Conservation (phyloP, 2,113 vertebrate species). For the Pygoscelis adeliae region DNA sequence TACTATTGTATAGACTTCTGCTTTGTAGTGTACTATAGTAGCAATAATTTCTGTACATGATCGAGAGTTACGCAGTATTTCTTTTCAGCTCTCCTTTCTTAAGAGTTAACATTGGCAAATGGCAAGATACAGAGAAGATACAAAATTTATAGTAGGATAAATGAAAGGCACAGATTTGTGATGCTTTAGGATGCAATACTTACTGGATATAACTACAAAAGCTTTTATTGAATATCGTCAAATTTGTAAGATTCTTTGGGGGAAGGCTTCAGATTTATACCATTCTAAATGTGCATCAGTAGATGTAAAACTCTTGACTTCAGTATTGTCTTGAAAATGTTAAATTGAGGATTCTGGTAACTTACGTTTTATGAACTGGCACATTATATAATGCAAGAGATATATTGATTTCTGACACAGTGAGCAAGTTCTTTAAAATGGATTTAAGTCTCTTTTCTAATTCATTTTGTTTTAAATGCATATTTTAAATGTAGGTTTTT, state of each 20-base stretch:
- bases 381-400: conserved; percentile 74
- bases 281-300: conserved; percentile 75
- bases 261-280: conserved; percentile 74
- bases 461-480: conserved; percentile 81
- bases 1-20: conserved; percentile 75
- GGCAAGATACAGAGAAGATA: conserved; percentile 54
- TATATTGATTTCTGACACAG: conserved; percentile 75
- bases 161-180: conserved; percentile 47
- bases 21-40: conserved; percentile 84
- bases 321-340: conserved; percentile 77
- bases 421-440: conserved; percentile 76
- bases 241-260: conserved; percentile 66
- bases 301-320: conserved; percentile 77
- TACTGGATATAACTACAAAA: conserved; percentile 64
- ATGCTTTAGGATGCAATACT: conserved; percentile 53
- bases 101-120: conserved; percentile 69
- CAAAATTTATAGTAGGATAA: conserved; percentile 42
- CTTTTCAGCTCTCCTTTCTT: conserved; percentile 63
- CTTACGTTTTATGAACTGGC: conserved; percentile 75
- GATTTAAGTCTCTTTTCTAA: conserved; percentile 76
- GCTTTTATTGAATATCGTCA: conserved; percentile 70
- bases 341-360: conserved; percentile 75
- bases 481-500: conserved; percentile 83
- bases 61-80: conserved; percentile 75
- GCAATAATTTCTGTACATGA: conserved; percentile 84